phyloP scores from a whole-genome alignment of 2,797 vertebrate species.

The Hydrophis major region DNA sequence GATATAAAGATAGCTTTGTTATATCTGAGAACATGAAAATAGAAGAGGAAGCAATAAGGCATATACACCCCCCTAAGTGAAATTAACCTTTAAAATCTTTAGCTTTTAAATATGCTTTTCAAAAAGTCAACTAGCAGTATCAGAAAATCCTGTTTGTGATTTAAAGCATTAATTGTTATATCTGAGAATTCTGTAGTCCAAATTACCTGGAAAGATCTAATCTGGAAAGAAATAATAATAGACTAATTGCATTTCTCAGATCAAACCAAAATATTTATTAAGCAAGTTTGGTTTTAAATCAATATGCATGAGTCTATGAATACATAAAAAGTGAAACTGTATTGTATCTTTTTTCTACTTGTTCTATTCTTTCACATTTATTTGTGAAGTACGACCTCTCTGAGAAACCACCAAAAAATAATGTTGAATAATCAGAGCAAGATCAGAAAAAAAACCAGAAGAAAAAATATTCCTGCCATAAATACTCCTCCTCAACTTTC shows the following conservation, averaged over 20 bases:
- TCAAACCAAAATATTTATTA: neutral
- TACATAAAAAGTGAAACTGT: neutral
- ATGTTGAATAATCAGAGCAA: slow-evolving; percentile 68
- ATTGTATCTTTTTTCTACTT: neutral
- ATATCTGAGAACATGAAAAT: neutral
- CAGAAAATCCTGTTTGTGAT: neutral
- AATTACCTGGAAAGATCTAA: too few species aligned
- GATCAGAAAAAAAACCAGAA: slow-evolving; percentile 82
- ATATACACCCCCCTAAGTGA: too few species aligned
- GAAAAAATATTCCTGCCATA: slow-evolving; percentile 90
- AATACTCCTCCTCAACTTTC: slow-evolving; percentile 78
- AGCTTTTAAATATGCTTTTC: neutral
- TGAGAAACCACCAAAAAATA: slow-evolving; percentile 67
- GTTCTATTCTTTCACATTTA: slow-evolving; percentile 45
- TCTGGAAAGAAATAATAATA: too few species aligned
- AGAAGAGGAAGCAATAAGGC: too few species aligned
- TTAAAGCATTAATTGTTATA: neutral
- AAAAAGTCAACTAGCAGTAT: neutral
- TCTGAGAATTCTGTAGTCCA: too few species aligned
- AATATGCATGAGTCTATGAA: neutral
- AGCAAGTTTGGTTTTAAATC: neutral
- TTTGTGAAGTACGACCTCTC: slow-evolving; percentile 68
- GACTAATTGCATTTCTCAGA: neutral
- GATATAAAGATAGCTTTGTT: too few species aligned
- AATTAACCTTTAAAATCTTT: too few species aligned